Percentiles rank a stretch among this genome's conserved stretches.
phyloP scores from a whole-genome alignment of 2,797 vertebrate genomes.

The Intellagama lesueurii region DNA sequence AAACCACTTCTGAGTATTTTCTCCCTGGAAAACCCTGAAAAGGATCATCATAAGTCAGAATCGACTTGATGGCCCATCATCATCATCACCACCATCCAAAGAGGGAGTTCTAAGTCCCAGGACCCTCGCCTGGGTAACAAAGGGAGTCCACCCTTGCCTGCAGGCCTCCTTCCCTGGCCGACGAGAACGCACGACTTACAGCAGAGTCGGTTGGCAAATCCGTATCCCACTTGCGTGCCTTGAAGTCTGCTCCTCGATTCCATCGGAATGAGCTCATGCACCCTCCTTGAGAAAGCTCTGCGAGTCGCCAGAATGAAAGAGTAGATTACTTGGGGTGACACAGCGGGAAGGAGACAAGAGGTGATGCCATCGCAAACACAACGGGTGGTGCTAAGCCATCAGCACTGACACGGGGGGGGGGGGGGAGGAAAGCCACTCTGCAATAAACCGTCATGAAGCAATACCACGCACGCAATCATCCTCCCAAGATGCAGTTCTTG shows the following conservation, averaged over 20 bases:
- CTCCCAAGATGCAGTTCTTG: neutral
- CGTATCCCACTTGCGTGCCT: conserved; percentile 95
- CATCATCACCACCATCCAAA: rapidly evolving
- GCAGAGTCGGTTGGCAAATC: conserved; percentile 95
- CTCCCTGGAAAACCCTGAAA: too few species aligned
- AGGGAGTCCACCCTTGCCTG: too few species aligned
- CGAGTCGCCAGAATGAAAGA: neutral
- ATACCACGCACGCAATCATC: neutral
- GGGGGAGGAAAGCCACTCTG: too few species aligned
- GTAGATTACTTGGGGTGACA: neutral
- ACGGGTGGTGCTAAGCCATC: neutral
- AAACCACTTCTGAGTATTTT: too few species aligned
- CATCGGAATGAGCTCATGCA: conserved; percentile 98
- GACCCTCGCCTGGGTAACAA: too few species aligned
- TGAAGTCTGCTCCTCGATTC: conserved; percentile 93
- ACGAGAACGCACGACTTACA: conserved; percentile 77
- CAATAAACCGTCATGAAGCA: too few species aligned
- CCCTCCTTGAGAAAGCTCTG: conserved; percentile 95
- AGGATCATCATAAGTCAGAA: too few species aligned
- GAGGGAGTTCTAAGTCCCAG: neutral
- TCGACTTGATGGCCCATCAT: too few species aligned
- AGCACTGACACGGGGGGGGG: too few species aligned
- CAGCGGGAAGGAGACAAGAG: neutral
- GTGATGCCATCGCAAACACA: rapidly evolving
- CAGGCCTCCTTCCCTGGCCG: too few species aligned